Percentiles rank a stretch among this genome's conserved stretches.
Conservation (phyloP, 2,113 vertebrate genomes). For the Macroglossus sobrinus region DNA sequence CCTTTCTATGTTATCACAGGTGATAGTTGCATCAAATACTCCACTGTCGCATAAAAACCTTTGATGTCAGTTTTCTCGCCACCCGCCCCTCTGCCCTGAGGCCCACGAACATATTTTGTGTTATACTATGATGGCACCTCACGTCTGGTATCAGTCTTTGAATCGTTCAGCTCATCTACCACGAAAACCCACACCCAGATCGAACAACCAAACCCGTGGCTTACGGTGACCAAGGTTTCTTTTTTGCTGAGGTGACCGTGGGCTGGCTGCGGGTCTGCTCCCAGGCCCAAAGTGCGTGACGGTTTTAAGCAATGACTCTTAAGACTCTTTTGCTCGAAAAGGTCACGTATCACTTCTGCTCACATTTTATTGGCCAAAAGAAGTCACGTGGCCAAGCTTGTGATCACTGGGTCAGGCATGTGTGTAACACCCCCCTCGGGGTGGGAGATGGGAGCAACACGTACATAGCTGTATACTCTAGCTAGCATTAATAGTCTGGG, state of each 20-base stretch:
- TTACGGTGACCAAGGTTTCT: background rate
- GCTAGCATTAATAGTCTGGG: background rate
- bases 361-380: background rate
- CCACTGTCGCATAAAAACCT: background rate
- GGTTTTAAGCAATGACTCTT: background rate
- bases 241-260: background rate
- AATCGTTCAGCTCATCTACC: background rate
- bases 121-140: background rate
- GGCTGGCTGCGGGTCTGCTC: background rate
- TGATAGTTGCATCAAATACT: background rate
- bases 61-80: background rate
- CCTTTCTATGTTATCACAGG: background rate
- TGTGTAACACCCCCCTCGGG: fast-evolving
- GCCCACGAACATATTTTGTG: background rate
- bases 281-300: background rate
- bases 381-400: background rate
- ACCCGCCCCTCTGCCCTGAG: background rate
- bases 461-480: background rate
- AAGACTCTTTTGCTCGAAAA: background rate
- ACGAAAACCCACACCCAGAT: background rate
- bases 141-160: background rate
- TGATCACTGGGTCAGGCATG: background rate
- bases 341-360: background rate
- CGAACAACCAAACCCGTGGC: background rate
- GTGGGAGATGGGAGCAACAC: too few species aligned